Evolutionary conservation across 2,888 invertebrate species (phyloP).

Genomic region (Leptogaster cylindrica): DNA sequence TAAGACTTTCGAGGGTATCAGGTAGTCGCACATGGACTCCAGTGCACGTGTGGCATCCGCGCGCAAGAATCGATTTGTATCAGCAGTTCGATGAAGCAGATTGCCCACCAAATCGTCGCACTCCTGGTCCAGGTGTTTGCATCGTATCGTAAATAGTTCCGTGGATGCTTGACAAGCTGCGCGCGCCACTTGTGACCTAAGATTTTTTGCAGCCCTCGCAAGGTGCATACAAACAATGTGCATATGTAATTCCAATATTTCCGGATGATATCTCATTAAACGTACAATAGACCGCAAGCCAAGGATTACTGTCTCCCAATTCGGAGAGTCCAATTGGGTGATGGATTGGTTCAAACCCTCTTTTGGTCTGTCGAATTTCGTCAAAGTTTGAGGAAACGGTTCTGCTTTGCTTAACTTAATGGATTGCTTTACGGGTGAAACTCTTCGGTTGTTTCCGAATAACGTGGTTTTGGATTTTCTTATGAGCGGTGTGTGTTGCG

Average conservation of each 20-base stretch:
- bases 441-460: constrained; percentile 56
- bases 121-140: constrained; percentile 71
- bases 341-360: constrained; percentile 70
- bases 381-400: constrained; percentile 57
- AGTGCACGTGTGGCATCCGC: constrained; percentile 83
- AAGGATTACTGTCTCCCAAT: constrained; percentile 81
- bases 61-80: constrained; percentile 91
- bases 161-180: constrained; percentile 84
- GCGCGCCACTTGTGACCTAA: constrained; percentile 91
- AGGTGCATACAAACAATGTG: constrained; percentile 75
- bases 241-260: constrained; percentile 69
- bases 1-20: constrained; percentile 73
- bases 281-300: constrained; percentile 74
- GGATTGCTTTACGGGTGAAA: constrained; percentile 58
- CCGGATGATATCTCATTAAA: constrained; percentile 72
- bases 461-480: constrained; percentile 58
- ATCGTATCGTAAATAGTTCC: constrained; percentile 75
- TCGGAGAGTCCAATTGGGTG: constrained; percentile 72
- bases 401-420: constrained; percentile 55
- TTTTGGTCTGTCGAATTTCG: constrained; percentile 70
- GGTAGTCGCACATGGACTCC: constrained; percentile 79
- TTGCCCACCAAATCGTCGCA: constrained; percentile 84
- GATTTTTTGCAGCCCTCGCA: constrained; percentile 81
- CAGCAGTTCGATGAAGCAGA: constrained; percentile 86
- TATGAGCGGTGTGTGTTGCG: constrained; percentile 54